phyloP scores from a whole-genome alignment of 1,140 invertebrate genomes.

The Drepana arcuata region DNA sequence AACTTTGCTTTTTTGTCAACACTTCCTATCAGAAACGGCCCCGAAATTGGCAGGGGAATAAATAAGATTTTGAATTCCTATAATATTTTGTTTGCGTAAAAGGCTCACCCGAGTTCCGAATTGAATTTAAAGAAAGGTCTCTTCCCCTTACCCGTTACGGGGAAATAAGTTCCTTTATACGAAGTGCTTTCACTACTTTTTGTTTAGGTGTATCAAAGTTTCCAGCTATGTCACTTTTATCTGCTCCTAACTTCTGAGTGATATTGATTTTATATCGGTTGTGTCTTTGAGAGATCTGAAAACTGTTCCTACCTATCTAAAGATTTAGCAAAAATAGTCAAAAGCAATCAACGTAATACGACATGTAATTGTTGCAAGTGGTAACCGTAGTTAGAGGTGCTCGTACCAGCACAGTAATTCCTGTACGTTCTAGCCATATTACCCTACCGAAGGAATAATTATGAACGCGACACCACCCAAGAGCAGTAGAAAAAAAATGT shows the following conservation, averaged over 20 bases:
- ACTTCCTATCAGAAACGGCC: conserved; percentile 22
- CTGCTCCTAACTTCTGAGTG: neutral
- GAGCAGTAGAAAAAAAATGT: too few species aligned
- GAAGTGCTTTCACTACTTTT: conserved; percentile 18
- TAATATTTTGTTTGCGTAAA: conserved; percentile 35
- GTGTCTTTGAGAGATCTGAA: too few species aligned
- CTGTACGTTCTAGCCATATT: too few species aligned
- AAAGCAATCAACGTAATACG: neutral
- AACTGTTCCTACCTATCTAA: neutral
- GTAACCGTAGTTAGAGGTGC: too few species aligned
- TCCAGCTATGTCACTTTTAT: neutral
- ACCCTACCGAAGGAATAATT: too few species aligned
- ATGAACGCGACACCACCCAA: too few species aligned
- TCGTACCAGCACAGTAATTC: too few species aligned
- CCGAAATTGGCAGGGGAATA: conserved; percentile 37
- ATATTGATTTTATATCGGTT: too few species aligned
- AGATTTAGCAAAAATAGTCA: neutral
- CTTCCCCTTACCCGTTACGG: conserved; percentile 2
- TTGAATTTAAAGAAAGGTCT: conserved; percentile 34
- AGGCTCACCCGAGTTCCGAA: conserved; percentile 21
- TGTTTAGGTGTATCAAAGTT: conserved; percentile 10
- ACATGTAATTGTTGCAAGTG: neutral
- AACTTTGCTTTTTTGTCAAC: conserved; percentile 40
- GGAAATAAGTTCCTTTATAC: conserved; percentile 17
- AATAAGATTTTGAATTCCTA: conserved; percentile 34